Conservation (phyloP, 1,140 invertebrate genomes). For the Pollicipes pollicipes region DNA sequence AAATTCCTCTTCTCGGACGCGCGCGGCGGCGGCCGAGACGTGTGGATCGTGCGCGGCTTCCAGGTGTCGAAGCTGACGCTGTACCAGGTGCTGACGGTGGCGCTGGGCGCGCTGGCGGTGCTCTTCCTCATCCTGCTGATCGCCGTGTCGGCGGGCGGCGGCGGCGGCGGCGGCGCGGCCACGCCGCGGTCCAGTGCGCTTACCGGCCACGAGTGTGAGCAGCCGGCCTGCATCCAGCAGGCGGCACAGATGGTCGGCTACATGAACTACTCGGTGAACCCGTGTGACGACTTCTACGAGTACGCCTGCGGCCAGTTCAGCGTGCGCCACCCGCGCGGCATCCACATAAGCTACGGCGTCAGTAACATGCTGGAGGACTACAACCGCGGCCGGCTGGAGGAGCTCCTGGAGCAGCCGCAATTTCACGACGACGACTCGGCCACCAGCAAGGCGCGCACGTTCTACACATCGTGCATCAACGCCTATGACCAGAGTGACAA, state of each 20-base stretch:
- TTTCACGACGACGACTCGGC: constrained; percentile 4
- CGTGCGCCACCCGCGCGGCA: neutral
- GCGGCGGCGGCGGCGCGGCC: neutral
- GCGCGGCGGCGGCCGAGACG: neutral
- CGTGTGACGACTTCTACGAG: constrained; percentile 4
- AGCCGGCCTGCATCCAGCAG: constrained; percentile 1
- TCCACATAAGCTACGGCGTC: constrained; percentile 2
- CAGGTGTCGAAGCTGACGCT: neutral
- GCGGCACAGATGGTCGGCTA: neutral
- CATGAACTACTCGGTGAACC: constrained; percentile 4
- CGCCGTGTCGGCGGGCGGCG: neutral
- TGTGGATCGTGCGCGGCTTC: constrained; percentile 4
- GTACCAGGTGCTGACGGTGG: neutral
- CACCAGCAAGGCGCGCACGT: constrained; percentile 3
- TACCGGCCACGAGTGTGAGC: neutral
- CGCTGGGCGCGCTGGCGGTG: neutral
- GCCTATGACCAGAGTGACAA: neutral
- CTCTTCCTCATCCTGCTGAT: constrained; percentile 2
- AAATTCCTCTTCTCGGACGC: constrained; percentile 3
- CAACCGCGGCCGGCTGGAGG: constrained; percentile 4
- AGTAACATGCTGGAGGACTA: constrained; percentile 5
- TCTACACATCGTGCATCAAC: neutral
- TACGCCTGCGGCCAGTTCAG: constrained; percentile 5
- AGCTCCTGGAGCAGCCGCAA: neutral
- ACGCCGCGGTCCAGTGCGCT: neutral